A percentile compares a stretch with the other conserved stretches of the same genome.
phyloP scores from a whole-genome alignment of 2,888 invertebrate species.

The Drosophila cracens region DNA sequence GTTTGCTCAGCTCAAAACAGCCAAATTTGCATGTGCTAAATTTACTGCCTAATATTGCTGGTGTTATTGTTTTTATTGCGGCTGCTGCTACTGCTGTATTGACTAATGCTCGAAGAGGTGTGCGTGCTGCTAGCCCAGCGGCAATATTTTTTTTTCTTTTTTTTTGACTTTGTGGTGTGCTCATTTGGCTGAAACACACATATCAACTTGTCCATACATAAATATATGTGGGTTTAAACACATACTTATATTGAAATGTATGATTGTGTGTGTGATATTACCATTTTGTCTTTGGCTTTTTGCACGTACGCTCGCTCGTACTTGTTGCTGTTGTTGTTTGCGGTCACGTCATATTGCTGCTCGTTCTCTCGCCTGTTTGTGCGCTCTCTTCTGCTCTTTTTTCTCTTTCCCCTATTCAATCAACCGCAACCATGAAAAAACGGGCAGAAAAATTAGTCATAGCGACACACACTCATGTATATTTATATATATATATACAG shows the following conservation, averaged over 20 bases:
- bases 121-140: constrained; percentile 12
- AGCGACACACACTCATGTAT: constrained; percentile 7
- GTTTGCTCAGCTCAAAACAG: constrained; percentile 49
- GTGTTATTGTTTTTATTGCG: constrained; percentile 27
- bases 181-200: constrained; percentile 47
- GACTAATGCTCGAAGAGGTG: constrained; percentile 18
- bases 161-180: constrained; percentile 48
- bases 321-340: constrained; percentile 79
- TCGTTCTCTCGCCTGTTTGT: constrained; percentile 19
- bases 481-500: background rate
- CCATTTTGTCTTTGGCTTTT: constrained; percentile 63
- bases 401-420: constrained; percentile 26
- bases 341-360: constrained; percentile 68
- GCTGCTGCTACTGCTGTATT: constrained; percentile 35
- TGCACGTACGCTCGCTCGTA: constrained; percentile 74
- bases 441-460: constrained; percentile 64
- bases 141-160: constrained; percentile 23
- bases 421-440: constrained; percentile 60
- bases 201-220: background rate
- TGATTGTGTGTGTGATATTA: constrained; percentile 40
- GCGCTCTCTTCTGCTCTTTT: constrained; percentile 15
- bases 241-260: background rate
- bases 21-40: constrained; percentile 75
- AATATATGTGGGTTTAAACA: background rate
- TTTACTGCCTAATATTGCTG: constrained; percentile 43